phyloP scores from a whole-genome alignment of 2,888 invertebrate species.

The Oscheius onirici region DNA sequence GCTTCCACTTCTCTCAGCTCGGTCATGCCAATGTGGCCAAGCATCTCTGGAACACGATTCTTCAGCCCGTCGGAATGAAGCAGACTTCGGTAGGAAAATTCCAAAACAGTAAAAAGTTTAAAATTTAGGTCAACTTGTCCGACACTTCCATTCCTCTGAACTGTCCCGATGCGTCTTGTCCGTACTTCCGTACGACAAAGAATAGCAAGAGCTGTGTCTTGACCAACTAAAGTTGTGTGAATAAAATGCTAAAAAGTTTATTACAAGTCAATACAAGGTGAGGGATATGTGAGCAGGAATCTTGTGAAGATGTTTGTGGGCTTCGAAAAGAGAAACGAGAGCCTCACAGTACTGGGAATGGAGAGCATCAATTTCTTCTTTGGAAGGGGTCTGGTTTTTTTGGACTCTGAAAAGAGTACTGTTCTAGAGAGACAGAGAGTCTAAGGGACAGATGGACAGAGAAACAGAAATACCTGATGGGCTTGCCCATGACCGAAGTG shows the following conservation, averaged over 20 bases:
- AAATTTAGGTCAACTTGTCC: conserved; percentile 41
- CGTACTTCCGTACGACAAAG: conserved; percentile 56
- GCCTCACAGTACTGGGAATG: conserved; percentile 82
- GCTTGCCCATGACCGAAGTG: conserved; percentile 78
- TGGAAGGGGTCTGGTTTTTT: conserved; percentile 83
- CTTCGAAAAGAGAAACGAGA: conserved; percentile 83
- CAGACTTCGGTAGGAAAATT: conserved; percentile 7
- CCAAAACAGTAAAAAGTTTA: background rate
- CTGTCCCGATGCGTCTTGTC: conserved; percentile 46
- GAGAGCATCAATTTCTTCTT: conserved; percentile 79
- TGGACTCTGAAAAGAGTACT: conserved; percentile 76
- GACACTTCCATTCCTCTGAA: conserved; percentile 47
- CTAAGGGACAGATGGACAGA: too few species aligned
- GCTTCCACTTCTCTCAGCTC: conserved; percentile 58
- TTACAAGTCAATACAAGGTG: conserved; percentile 27
- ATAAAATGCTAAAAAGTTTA: too few species aligned
- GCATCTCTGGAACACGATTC: conserved; percentile 56
- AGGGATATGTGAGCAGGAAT: conserved; percentile 48
- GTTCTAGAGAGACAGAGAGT: too few species aligned
- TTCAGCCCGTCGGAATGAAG: conserved; percentile 52
- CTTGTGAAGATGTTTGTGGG: conserved; percentile 78
- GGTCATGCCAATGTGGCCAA: conserved; percentile 57
- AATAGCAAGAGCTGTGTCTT: conserved; percentile 44
- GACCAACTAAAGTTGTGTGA: background rate
- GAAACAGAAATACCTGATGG: conserved; percentile 40